phyloP scores from a whole-genome alignment of 2,113 vertebrate genomes.

The Brachypodius melanocephalos region DNA sequence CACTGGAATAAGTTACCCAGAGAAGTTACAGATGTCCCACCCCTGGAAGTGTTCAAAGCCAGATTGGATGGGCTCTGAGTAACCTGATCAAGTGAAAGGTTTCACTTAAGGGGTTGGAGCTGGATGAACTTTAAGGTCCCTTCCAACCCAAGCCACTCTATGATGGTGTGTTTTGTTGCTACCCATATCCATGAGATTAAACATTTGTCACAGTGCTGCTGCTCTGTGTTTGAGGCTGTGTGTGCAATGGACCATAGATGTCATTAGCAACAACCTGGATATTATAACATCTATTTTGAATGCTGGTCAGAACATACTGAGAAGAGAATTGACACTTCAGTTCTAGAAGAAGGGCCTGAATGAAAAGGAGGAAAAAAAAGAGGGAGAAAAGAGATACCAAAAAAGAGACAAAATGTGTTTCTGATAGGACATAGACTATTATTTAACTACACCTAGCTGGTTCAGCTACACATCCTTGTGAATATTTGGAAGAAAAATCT shows the following conservation, averaged over 20 bases:
- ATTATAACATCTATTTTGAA: background rate
- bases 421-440: background rate
- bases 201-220: background rate
- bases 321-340: background rate
- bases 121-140: background rate
- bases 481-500: background rate
- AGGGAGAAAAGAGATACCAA: fast-evolving
- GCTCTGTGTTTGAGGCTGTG: background rate
- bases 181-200: background rate
- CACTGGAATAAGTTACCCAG: background rate
- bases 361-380: fast-evolving
- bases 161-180: background rate
- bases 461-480: background rate
- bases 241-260: background rate
- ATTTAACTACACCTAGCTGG: background rate
- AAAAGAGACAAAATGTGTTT: background rate
- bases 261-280: background rate
- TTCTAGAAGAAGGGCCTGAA: background rate
- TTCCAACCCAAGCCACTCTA: background rate
- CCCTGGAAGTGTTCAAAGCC: background rate
- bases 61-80: background rate
- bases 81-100: background rate
- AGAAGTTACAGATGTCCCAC: background rate
- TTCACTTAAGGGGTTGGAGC: background rate
- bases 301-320: background rate